Conservation (phyloP, 1,140 invertebrate genomes). For the Drosophila albomicans region DNA sequence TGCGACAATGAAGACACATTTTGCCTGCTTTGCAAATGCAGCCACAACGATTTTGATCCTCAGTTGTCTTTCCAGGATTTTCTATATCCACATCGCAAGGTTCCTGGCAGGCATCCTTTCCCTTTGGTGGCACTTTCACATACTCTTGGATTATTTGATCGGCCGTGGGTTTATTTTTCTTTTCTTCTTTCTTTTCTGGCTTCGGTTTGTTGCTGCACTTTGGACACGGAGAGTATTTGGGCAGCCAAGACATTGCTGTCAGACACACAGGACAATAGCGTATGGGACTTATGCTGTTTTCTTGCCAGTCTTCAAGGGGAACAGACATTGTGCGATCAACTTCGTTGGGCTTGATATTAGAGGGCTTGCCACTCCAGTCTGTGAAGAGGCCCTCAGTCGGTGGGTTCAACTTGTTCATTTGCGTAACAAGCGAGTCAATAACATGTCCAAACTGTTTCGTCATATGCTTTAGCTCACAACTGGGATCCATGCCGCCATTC, state of each 20-base stretch:
- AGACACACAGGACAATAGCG: conserved; percentile 71
- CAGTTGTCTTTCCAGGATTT: background rate
- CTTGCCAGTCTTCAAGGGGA: too few relatives aligned
- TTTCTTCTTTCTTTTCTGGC: conserved; percentile 47
- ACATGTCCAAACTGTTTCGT: too few relatives aligned
- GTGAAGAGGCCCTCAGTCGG: too few relatives aligned
- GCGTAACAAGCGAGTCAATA: too few relatives aligned
- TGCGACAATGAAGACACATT: conserved; percentile 75
- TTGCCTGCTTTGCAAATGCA: conserved; percentile 67
- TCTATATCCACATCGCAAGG: background rate
- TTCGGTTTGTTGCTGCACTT: conserved; percentile 67
- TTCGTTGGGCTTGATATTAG: too few relatives aligned
- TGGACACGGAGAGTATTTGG: conserved; percentile 65
- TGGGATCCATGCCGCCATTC: too few relatives aligned
- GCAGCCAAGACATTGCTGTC: conserved; percentile 74
- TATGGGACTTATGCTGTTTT: conserved; percentile 42
- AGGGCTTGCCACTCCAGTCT: too few relatives aligned
- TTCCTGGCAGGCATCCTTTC: background rate
- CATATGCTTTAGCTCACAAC: too few relatives aligned
- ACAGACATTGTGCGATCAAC: too few relatives aligned
- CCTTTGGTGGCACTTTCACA: conserved; percentile 31
- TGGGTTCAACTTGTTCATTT: too few relatives aligned
- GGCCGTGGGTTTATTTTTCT: conserved; percentile 54
- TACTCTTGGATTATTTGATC: conserved; percentile 64
- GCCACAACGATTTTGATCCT: conserved; percentile 37